phyloP scores from a whole-genome alignment of 2,113 vertebrate species.

The Onychorhynchus coronatus region DNA sequence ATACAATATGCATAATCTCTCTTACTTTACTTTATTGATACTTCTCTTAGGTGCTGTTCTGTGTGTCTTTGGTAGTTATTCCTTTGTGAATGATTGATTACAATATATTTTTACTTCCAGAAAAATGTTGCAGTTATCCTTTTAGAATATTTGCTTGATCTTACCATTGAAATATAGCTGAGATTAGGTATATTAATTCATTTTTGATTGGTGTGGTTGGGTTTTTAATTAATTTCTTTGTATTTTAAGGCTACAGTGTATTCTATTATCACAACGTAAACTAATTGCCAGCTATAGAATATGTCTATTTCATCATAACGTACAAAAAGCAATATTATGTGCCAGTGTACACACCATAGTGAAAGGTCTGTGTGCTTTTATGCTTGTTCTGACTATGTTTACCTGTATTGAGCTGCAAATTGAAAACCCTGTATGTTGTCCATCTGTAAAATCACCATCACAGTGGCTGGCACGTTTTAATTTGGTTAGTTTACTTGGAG shows the following conservation, averaged over 20 bases:
- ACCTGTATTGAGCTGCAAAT: not conserved
- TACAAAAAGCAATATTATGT: not conserved
- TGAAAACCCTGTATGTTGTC: not conserved
- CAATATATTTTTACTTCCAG: not conserved
- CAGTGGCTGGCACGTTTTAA: not conserved
- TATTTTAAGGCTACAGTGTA: not conserved
- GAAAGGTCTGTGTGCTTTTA: not conserved
- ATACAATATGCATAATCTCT: not conserved
- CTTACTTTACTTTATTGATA: not conserved
- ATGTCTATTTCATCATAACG: not conserved
- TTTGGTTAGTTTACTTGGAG: not conserved
- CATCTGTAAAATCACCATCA: accelerated
- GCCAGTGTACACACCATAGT: not conserved
- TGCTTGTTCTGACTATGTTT: not conserved
- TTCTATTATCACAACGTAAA: not conserved
- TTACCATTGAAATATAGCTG: not conserved
- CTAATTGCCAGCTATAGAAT: not conserved
- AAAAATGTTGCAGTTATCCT: not conserved
- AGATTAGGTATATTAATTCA: not conserved
- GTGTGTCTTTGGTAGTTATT: not conserved
- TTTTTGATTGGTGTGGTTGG: not conserved
- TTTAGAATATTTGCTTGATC: not conserved
- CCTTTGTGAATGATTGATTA: not conserved
- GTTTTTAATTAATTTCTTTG: not conserved
- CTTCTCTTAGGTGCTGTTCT: not conserved